Base-by-base conservation (phyloP, 2,888 invertebrate genomes). In the Papilio elwesi region DNA sequence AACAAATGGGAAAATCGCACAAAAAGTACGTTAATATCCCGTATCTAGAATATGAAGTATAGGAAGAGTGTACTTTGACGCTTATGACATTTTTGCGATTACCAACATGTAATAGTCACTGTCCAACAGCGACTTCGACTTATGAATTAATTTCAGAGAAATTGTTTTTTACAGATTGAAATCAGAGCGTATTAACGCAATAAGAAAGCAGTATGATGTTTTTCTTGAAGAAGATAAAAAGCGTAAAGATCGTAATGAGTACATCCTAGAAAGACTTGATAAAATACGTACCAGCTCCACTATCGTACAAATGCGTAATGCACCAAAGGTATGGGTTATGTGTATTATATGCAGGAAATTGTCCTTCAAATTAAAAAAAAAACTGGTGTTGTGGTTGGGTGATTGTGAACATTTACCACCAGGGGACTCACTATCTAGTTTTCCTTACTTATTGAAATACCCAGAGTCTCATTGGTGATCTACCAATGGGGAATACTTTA, bases 201-300 rank as follows among this genome's bases (percentile, higher is more conserved):
- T 93, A 48, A 83, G 89, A 74, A 91, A 93, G 79, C 88, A 91
- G 81, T 94, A 93, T 83, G 93, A 94, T 74, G 83, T 87, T 16
- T 91, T 93, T 78, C 81, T 94, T 70, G 91, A 90, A 77, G 92
- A 94, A 72, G 93, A 94, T 76, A 93, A 90, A 77, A 92, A 88
- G 77, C 86, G 94, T 11, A 92, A 87, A 79, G 90, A 91, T 71
- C 84, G 94, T 13, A 94, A 94, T 82, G 90, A 91, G 70, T 90
- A 87, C 74, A 92, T 94, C 76, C 79, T 94, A 81, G 88, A 87
- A 64, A 87, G 84, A 71, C 84, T 94, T 69, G 92, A 94, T 76
- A 91, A 90, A 78, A 92, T 94, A 85, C 87, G 92, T 12, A 83
- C 83, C 57, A 81, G 79, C 68, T 83, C 83, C 6, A 83, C 87